Conservation (phyloP, 92 coral and sea anemone species). For the Muricea muricata region DNA sequence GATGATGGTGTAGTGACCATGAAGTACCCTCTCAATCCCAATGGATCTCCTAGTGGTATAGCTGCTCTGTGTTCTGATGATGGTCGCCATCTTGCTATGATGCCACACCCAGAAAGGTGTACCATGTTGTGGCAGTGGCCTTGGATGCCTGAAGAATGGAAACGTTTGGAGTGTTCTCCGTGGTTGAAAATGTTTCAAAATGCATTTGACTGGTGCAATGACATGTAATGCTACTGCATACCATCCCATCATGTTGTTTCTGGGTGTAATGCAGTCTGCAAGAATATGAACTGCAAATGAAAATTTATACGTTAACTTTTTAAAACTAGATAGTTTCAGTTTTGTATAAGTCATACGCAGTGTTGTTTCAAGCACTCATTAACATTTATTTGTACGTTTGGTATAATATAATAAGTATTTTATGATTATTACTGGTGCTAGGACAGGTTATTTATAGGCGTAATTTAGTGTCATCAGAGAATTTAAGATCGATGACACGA, state of each 20-base stretch:
- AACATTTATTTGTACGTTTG: too few relatives aligned
- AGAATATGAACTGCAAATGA: too few relatives aligned
- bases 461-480: too few relatives aligned
- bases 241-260: background rate
- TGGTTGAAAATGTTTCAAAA: conserved; percentile 97
- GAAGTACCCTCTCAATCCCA: conserved; percentile 94
- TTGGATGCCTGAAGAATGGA: conserved; percentile 97
- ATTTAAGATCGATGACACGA: too few relatives aligned
- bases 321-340: too few relatives aligned
- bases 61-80: conserved; percentile 91
- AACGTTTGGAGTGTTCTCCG: conserved; percentile 77
- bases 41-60: conserved; percentile 95
- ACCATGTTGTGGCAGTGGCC: conserved; percentile 99
- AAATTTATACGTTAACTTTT: too few relatives aligned
- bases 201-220: conserved; percentile 87
- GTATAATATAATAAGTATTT: too few relatives aligned
- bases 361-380: too few relatives aligned
- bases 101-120: conserved; percentile 99
- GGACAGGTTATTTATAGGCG: too few relatives aligned
- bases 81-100: conserved; percentile 99
- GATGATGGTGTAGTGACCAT: conserved; percentile 86
- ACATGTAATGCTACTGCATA: background rate
- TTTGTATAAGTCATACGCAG: too few relatives aligned
- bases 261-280: too few relatives aligned
- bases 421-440: too few relatives aligned